Evolutionary conservation across 2,113 vertebrate genomes (phyloP), one percentile per base, ranked within the genome.

Genomic region (Bubo bubo): DNA sequence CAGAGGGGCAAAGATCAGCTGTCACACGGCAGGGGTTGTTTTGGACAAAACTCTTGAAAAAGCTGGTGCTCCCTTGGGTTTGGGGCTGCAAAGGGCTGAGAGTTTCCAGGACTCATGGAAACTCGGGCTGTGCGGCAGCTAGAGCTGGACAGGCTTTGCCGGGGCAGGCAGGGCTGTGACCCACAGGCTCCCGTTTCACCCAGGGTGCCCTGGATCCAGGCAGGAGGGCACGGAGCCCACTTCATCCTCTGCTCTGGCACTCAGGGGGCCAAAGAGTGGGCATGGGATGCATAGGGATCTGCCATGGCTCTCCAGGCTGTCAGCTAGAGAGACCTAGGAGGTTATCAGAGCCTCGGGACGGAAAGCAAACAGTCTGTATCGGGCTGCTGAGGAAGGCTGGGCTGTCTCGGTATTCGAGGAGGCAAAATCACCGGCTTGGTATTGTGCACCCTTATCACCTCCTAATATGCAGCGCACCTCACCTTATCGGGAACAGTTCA

Each of bases 1-100:
- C 70, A 34, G 73, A 92, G 71, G 96, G 91, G 52, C 96, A 97
- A 97, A 97, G 96, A 96, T 95, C 92, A 63, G 24, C 52, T 45
- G 39, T 88, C 83, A 88, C 47, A 75, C 10, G 3, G 37, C 73
- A 72, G 64, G 50, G 34, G 35, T 10, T 88, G 75, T 59, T 85
- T 63, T 2, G 1, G 86, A 93, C 45, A 72, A 82, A 95, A 60
- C 56, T 39, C 41, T 70, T 32, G 1, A 6, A 43, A 76, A 63
- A 22, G 19, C 34, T 68, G 17, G 23, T 1, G 5, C 17, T 72
- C 6, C 4, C 50, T 45, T 14, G 34, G 17, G 3, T 60, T 62
- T 60, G 71, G 37, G 62, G 39, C 75, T 82, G 43, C 0, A 0
- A 56, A 82, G 85, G 19, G 56, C 39, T 21, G 45, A 45, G 47